Conservation (phyloP, 1,140 invertebrate species). For the Pseudomyrmex sp. region DNA sequence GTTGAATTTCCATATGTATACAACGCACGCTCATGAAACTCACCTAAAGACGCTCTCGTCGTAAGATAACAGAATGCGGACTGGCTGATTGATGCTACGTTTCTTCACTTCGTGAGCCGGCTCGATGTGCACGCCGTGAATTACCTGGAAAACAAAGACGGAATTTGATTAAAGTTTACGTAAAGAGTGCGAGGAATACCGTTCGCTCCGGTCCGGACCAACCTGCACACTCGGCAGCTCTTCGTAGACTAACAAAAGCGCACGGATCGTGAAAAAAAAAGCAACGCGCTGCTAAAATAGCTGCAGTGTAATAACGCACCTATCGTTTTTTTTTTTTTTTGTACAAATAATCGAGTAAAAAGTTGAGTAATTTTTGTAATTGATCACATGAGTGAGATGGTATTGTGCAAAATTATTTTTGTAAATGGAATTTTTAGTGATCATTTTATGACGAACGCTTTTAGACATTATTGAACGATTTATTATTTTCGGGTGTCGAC, state of each 20-base stretch:
- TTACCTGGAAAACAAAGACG: constrained; percentile 87
- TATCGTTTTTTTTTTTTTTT: not conserved
- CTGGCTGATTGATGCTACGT: constrained; percentile 93
- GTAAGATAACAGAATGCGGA: constrained; percentile 95
- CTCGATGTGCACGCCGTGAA: constrained; percentile 94
- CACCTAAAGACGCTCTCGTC: constrained; percentile 95
- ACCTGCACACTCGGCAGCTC: not conserved
- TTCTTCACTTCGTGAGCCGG: constrained; percentile 92
- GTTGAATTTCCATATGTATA: constrained; percentile 8
- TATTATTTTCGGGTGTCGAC: too few species aligned
- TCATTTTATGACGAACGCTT: not conserved
- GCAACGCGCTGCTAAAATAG: not conserved
- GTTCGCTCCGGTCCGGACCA: too few species aligned
- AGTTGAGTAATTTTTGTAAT: not conserved
- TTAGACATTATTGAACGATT: too few species aligned
- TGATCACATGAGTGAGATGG: not conserved
- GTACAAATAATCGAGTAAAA: not conserved
- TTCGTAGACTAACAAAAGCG: not conserved
- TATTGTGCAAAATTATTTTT: not conserved
- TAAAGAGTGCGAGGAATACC: not conserved
- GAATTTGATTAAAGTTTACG: constrained; percentile 21
- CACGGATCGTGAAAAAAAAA: not conserved
- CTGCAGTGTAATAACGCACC: not conserved
- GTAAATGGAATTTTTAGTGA: not conserved
- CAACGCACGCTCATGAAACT: constrained; percentile 73